Conservation (phyloP, 2,888 invertebrate genomes). For the Frankliniella fusca region DNA sequence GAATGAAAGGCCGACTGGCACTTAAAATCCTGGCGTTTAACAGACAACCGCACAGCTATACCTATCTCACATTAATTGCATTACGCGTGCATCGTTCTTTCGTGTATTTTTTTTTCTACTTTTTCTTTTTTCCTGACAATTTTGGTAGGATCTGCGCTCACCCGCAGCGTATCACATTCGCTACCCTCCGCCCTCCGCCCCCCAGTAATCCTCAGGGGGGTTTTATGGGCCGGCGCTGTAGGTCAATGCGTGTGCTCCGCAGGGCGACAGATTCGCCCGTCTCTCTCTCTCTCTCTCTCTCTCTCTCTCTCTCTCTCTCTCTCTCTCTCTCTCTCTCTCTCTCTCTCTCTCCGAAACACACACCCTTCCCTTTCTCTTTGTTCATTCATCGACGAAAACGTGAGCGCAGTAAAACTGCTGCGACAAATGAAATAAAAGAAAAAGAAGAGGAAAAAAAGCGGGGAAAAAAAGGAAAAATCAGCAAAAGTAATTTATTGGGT, state of each 20-base stretch:
- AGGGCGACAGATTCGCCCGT: not conserved
- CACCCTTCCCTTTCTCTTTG: not conserved
- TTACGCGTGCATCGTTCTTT: too few relatives aligned
- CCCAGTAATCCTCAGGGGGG: not conserved
- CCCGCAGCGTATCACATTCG: not conserved
- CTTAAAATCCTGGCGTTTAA: too few relatives aligned
- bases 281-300: conserved; percentile 19
- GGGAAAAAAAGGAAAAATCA: not conserved
- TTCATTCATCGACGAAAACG: not conserved
- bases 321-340: conserved; percentile 4
- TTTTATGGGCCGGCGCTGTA: not conserved
- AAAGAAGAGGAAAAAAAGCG: not conserved
- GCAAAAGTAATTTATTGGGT: too few relatives aligned
- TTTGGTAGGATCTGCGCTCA: too few relatives aligned
- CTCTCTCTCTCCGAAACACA: not conserved
- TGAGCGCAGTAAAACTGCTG: not conserved
- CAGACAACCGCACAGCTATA: too few relatives aligned
- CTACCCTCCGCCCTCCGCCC: not conserved
- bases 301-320: not conserved
- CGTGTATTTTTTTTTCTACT: too few relatives aligned
- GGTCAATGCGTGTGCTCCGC: not conserved
- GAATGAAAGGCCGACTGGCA: too few relatives aligned
- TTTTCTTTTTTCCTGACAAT: too few relatives aligned
- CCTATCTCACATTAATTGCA: too few relatives aligned
- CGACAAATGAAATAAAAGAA: not conserved